phyloP scores from a whole-genome alignment of 1,140 invertebrate genomes.

The Pectinophora gossypiella region DNA sequence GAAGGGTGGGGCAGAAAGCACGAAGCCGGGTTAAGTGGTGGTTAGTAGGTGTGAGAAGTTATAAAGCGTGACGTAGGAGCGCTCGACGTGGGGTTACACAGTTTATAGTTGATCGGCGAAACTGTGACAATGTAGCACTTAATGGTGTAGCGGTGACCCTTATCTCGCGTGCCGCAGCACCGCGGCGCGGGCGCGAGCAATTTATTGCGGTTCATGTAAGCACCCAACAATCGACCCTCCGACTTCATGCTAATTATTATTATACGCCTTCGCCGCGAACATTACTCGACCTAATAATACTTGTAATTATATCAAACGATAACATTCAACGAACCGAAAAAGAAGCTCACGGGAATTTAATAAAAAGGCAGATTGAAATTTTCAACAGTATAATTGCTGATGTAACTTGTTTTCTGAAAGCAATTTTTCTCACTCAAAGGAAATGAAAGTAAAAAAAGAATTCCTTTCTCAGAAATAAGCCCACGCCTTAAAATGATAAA shows the following conservation, averaged over 20 bases:
- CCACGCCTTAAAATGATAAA: slow-evolving; percentile 31
- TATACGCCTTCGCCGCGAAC: neutral
- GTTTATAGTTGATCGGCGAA: slow-evolving; percentile 27
- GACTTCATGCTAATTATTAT: slow-evolving; percentile 49
- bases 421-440: slow-evolving; percentile 14
- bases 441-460: slow-evolving; percentile 25
- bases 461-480: slow-evolving; percentile 20
- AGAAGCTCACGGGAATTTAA: neutral
- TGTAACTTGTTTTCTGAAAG: slow-evolving; percentile 13
- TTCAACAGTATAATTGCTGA: slow-evolving; percentile 12
- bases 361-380: slow-evolving; percentile 1
- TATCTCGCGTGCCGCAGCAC: slow-evolving; percentile 44
- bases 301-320: neutral
- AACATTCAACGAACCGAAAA: neutral
- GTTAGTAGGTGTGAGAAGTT: slow-evolving; percentile 28
- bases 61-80: slow-evolving; percentile 25
- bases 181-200: slow-evolving; percentile 35
- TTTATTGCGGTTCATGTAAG: slow-evolving; percentile 54
- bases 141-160: slow-evolving; percentile 57
- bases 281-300: neutral
- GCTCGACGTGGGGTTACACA: slow-evolving; percentile 14
- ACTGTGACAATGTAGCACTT: slow-evolving; percentile 33
- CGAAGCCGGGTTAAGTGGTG: slow-evolving; percentile 12
- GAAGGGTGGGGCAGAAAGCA: slow-evolving; percentile 1
- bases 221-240: slow-evolving; percentile 33